A percentile compares a stretch with the other conserved stretches of the same genome.
Conservation (phyloP, 1,140 invertebrate genomes). For the Sipha flava region DNA sequence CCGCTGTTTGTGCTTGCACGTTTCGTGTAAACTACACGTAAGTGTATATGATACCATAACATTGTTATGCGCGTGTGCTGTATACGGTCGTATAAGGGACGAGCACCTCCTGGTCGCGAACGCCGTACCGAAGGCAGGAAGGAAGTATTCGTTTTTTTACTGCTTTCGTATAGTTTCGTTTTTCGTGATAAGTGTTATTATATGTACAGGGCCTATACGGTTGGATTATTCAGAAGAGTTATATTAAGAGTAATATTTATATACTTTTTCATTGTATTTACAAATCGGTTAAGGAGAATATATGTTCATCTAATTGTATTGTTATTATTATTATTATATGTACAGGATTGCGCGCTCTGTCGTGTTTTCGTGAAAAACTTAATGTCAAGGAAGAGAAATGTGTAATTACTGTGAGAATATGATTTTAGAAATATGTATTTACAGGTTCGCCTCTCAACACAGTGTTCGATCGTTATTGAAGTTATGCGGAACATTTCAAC, state of each 20-base stretch:
- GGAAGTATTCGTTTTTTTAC: neutral
- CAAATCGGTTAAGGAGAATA: neutral
- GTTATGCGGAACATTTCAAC: too few species aligned
- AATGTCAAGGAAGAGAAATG: neutral
- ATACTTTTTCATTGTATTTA: neutral
- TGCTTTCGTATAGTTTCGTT: neutral
- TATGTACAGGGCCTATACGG: too few species aligned
- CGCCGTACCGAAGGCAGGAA: neutral
- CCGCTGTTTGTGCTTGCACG: neutral
- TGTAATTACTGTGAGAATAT: neutral
- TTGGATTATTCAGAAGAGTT: neutral
- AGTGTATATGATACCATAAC: too few species aligned
- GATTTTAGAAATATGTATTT: neutral
- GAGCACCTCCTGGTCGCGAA: neutral
- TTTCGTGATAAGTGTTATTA: too few species aligned
- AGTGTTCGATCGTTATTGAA: neutral
- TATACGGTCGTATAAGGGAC: neutral
- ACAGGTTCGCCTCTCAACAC: neutral
- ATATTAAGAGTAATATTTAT: too few species aligned
- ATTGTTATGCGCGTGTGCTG: neutral
- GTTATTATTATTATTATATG: constrained; percentile 2
- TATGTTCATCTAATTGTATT: neutral
- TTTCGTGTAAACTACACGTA: neutral
- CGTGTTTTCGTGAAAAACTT: neutral
- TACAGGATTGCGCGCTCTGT: constrained; percentile 5